A percentile compares a stretch with the other conserved stretches of the same genome.
Evolutionary conservation across 2,797 vertebrate genomes (phyloP).

Genomic region (Ceyx erithaca): DNA sequence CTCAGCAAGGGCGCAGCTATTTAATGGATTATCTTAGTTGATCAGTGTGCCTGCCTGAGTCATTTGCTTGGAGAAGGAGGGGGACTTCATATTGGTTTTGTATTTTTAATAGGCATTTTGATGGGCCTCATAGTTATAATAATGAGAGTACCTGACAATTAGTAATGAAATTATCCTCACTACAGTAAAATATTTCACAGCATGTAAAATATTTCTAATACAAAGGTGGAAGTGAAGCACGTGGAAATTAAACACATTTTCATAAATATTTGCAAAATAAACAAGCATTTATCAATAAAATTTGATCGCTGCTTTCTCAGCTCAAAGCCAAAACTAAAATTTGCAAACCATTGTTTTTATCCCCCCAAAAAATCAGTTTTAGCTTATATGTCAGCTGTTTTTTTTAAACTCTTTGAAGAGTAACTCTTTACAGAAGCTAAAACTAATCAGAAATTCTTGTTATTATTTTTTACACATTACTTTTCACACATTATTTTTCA

Average conservation of each 20-base stretch:
- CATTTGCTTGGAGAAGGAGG: conserved; percentile 45
- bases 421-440: neutral
- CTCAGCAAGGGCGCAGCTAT: conserved; percentile 39
- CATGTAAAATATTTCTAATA: conserved; percentile 31
- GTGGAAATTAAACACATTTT: conserved; percentile 43
- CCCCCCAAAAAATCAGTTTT: neutral
- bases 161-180: conserved; percentile 64
- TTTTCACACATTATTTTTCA: neutral
- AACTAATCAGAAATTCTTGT: neutral
- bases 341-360: neutral
- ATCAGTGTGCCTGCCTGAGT: conserved; percentile 52
- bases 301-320: conserved; percentile 23
- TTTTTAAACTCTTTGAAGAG: neutral
- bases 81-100: conserved; percentile 43
- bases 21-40: conserved; percentile 45
- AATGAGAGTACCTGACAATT: conserved; percentile 67
- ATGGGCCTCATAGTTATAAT: conserved; percentile 44
- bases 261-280: conserved; percentile 39
- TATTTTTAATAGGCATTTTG: conserved; percentile 66
- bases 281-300: conserved; percentile 14
- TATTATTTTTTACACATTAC: neutral
- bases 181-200: conserved; percentile 61
- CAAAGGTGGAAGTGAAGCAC: conserved; percentile 33
- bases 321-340: conserved; percentile 4
- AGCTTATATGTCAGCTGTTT: neutral